Evolutionary conservation across 2,113 vertebrate genomes (phyloP).

Genomic region (Otus sunia): DNA sequence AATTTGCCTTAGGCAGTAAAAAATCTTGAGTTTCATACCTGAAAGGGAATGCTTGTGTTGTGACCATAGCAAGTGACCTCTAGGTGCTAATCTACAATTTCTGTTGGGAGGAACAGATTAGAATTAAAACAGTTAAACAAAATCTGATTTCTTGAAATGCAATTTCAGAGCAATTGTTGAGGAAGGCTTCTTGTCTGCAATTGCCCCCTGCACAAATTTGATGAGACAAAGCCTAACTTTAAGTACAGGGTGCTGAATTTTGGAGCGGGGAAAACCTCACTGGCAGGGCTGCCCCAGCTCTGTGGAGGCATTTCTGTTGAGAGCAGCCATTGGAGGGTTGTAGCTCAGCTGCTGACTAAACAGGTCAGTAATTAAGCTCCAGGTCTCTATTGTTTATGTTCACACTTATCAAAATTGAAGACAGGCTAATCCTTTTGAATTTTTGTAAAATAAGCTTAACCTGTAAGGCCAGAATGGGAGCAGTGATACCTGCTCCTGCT

Average conservation of each 20-base stretch:
- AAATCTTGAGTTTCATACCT: background rate
- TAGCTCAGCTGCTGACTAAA: background rate
- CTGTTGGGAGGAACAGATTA: background rate
- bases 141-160: background rate
- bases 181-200: background rate
- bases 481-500: background rate
- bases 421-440: background rate
- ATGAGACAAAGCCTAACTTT: background rate
- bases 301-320: background rate
- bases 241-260: background rate
- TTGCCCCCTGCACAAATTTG: background rate
- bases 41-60: background rate
- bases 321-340: background rate
- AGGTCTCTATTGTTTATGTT: background rate
- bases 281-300: background rate
- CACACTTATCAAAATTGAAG: background rate
- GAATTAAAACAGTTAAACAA: background rate
- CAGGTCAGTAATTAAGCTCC: background rate
- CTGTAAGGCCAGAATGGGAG: background rate
- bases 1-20: background rate
- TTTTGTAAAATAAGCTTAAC: background rate
- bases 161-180: background rate
- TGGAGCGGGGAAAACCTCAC: fast-evolving
- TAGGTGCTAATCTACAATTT: background rate
- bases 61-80: background rate